Conservation (phyloP, 2,888 invertebrate species). For the Schizaphis graminum region DNA sequence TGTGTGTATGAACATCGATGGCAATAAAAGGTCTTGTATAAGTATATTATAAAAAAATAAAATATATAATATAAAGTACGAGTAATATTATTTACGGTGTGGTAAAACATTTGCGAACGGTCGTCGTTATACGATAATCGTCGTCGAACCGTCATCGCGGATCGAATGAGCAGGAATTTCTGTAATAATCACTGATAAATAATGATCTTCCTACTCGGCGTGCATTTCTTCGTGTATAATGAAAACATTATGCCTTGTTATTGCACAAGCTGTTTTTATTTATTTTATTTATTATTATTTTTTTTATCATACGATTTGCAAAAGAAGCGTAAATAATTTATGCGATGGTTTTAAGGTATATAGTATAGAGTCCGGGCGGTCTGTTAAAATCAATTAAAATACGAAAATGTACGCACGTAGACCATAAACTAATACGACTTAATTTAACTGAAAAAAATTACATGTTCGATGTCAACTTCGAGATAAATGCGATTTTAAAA, state of each 20-base stretch:
- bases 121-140: not conserved
- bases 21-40: conserved; percentile 36
- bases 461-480: not conserved
- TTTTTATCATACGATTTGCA: not conserved
- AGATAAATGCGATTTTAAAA: not conserved
- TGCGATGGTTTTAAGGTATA: not conserved
- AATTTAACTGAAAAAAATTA: not conserved
- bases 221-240: not conserved
- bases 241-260: not conserved
- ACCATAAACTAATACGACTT: not conserved
- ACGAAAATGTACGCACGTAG: not conserved
- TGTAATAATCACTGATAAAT: conserved; percentile 20
- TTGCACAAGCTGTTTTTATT: not conserved
- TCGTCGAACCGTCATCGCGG: not conserved
- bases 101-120: not conserved
- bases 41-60: not conserved
- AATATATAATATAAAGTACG: not conserved
- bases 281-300: not conserved
- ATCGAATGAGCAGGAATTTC: not conserved
- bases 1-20: not conserved
- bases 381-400: not conserved
- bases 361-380: not conserved
- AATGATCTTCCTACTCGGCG: not conserved
- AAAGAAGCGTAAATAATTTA: not conserved
- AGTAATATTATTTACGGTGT: not conserved